Conservation (phyloP, 1,140 invertebrate species). For the Halictus rubicundus region DNA sequence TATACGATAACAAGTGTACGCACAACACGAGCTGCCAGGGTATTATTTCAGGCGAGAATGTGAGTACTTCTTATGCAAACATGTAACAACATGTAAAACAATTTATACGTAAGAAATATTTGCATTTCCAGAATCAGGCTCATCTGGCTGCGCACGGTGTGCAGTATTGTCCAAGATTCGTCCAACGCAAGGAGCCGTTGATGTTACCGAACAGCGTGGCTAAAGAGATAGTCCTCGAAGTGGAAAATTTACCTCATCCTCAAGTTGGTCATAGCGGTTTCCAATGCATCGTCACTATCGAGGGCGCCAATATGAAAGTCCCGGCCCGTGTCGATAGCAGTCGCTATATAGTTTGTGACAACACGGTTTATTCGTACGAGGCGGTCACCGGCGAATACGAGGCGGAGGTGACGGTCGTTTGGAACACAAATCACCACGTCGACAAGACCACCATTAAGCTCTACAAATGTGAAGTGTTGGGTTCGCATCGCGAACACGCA, state of each 20-base stretch:
- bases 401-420: conserved; percentile 93
- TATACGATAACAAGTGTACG: conserved; percentile 96
- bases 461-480: conserved; percentile 96
- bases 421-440: conserved; percentile 95
- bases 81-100: background rate
- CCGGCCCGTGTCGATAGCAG: conserved; percentile 91
- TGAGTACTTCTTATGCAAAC: conserved; percentile 74
- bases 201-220: conserved; percentile 93
- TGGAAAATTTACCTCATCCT: conserved; percentile 93
- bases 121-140: conserved; percentile 83
- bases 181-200: conserved; percentile 83
- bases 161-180: conserved; percentile 90
- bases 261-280: conserved; percentile 92
- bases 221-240: conserved; percentile 92
- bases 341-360: conserved; percentile 93
- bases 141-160: conserved; percentile 87
- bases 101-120: conserved; percentile 1
- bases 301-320: conserved; percentile 93
- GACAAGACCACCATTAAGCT: conserved; percentile 93
- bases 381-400: conserved; percentile 91
- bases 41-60: conserved; percentile 91
- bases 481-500: conserved; percentile 93
- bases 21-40: conserved; percentile 92
- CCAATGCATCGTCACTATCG: conserved; percentile 94
- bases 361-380: conserved; percentile 95